Conservation (phyloP, 2,113 vertebrate genomes). For the Tachysurus vachellii region DNA sequence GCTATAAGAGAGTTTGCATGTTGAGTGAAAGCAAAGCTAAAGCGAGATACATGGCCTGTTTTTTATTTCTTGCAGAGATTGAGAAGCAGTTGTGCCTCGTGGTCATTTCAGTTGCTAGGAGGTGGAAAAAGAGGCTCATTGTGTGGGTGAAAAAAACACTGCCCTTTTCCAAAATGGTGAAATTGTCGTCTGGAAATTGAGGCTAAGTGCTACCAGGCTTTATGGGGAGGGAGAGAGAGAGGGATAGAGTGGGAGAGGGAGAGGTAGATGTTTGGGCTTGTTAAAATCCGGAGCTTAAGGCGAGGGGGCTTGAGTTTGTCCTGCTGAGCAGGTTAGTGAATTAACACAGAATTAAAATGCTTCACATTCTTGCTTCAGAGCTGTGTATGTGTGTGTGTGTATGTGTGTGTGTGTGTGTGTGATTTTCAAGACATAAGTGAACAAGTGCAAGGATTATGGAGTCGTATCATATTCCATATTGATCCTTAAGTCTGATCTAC, state of each 20-base stretch:
- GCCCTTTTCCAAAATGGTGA: conserved; percentile 19
- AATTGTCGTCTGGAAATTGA: conserved; percentile 33
- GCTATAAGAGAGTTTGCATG: too few species aligned
- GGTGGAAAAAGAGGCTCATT: conserved; percentile 23
- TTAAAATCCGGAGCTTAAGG: conserved; percentile 45
- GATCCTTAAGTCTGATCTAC: background rate
- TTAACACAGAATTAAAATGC: conserved; percentile 74
- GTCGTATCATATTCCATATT: background rate
- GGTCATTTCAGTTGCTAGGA: conserved; percentile 10
- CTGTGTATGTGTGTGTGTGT: conserved; percentile 26
- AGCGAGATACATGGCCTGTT: background rate
- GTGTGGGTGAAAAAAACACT: conserved; percentile 18
- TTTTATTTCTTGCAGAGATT: background rate
- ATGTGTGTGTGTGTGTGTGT: background rate
- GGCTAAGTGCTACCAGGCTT: conserved; percentile 31
- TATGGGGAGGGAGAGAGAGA: conserved; percentile 46
- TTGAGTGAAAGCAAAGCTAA: background rate
- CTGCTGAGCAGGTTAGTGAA: conserved; percentile 73
- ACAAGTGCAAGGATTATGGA: background rate
- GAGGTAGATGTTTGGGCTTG: conserved; percentile 52
- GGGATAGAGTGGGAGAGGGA: conserved; percentile 26
- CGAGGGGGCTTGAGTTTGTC: conserved; percentile 59
- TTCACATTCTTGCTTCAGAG: conserved; percentile 66
- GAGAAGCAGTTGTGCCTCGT: conserved; percentile 13
- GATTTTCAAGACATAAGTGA: background rate